Base-by-base conservation (phyloP, 2,888 invertebrate species). In the Cataglyphis livida region DNA sequence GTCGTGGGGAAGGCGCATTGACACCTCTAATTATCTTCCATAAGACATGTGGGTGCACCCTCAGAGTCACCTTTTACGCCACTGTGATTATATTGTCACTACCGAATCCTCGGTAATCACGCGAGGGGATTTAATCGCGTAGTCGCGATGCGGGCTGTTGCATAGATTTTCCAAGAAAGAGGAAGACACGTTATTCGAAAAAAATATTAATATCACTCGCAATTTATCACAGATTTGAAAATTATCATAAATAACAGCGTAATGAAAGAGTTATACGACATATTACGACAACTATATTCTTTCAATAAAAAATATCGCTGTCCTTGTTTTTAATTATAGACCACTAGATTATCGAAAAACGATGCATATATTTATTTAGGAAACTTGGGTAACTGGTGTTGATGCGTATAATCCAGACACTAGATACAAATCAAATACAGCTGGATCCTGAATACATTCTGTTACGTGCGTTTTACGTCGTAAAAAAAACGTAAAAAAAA, bases 391-490 rank as follows among this genome's bases (percentile, higher is more conserved):
- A 59, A 59, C 41, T 68, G 90, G 94, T 92, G 93, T 93, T 89
- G 86, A 88, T 91, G 86, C 94, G 88, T 93, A 89, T 93, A 92
- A 93, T 93, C 91, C 90, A 85, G 92, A 91, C 91, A 94, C 90
- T 85, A 87, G 93, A 92, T 93, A 92, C 88, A 88, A 87, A 86
- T 90, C 92, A 93, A 93, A 93, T 90, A 93, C 93, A 92, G 93
- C 91, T 90, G 89, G 85, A 92, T 91, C 91, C 90, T 90, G 0
- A 87, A 64, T 70, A 79, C 28, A 59, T 18, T 35, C 7, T 51
- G 59, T 25, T 38, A 25, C 54, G 44, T 70, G 21, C 9, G 66
- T 81, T 84, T 76, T 78, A 28, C 21, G 48, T 54, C 62, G 21
- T 28, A 28, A 28, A 28, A 28, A 25, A 28, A 28, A 28, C 28